A percentile compares a stretch with the other conserved stretches of the same genome.
These are phyloP conservation scores for Turnix velox DNA, from an alignment of 2,113 vertebrate genomes.

Conservation along the genomic window DNA sequence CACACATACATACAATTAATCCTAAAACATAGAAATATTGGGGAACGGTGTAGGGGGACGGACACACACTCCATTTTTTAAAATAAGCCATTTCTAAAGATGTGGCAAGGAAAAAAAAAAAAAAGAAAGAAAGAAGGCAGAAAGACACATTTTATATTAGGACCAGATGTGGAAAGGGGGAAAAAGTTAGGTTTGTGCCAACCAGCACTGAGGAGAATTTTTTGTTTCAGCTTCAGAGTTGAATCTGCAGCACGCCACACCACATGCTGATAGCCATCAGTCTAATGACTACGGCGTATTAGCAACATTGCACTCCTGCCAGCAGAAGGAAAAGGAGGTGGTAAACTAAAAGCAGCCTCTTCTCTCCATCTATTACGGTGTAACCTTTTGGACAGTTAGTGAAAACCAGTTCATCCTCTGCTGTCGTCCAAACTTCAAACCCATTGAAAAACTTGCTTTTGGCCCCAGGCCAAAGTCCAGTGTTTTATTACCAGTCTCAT, in stretches of 20 bases:
- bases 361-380: background rate
- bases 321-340: background rate
- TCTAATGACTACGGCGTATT: background rate
- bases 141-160: conserved; percentile 47
- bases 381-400: conserved; percentile 16
- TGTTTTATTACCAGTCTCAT: conserved; percentile 39
- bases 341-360: conserved; percentile 25
- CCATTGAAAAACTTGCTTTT: conserved; percentile 38
- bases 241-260: background rate
- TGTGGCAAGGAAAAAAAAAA: background rate
- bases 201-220: background rate
- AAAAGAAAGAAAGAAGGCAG: background rate
- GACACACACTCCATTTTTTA: background rate
- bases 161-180: conserved; percentile 40
- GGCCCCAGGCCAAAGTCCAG: conserved; percentile 9
- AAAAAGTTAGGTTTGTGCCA: conserved; percentile 26
- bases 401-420: conserved; percentile 11
- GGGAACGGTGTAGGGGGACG: background rate
- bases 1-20: background rate
- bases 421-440: conserved; percentile 30
- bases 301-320: background rate
- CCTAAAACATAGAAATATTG: background rate
- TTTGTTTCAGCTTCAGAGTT: background rate
- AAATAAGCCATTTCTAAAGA: background rate
- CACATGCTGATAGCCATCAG: conserved; percentile 44